Base-by-base conservation (phyloP, 1,140 invertebrate species). In the Sarcophaga bullata region DNA sequence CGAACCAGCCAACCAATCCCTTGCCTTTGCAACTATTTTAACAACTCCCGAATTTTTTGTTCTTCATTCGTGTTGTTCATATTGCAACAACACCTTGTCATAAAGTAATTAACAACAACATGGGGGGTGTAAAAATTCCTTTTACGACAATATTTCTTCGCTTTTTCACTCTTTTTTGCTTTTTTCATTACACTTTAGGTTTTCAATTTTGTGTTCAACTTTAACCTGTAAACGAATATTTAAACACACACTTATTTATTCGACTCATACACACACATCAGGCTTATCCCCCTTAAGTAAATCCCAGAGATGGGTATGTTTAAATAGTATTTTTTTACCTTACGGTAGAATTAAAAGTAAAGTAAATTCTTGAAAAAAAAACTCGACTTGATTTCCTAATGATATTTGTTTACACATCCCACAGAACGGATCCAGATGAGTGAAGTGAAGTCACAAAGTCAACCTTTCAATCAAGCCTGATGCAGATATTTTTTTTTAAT, bases 101-200 rank as follows among this genome's bases (percentile, higher is more conserved):
- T 76, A 48, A 76, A 47, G 48, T 48, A 76, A 48, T 48, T 49
- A 76, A 76, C 37, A 76, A 76, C 37, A 76, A 76, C 37, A 48
- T 48, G 73, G 17, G 73, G 37, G 17, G n/a, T 76, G 48, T 49
- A 47, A 25, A 68, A 68, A 68, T 25, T 25, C 17, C 9, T 68
- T 68, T 2, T 58, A 58, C 19, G 19, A 37, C 25, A 68, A 17
- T 68, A 68, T 68, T 68, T 68, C 25, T 1, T 37, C 62, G 19
- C 58, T 62, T 62, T 13, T 58, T 58, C 15, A 6, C 1, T 1
- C n/a, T 68, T 68, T 68, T 25, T 68, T 68, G 8, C 8, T 25
- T 68, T 25, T 25, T 68, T 7, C 9, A 37, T 37, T 37, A 37
- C 25, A 37, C 17, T 19, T 8, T 25, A 4, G 19, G 54, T 58